A percentile compares a stretch with the other conserved stretches of the same genome.
These are phyloP conservation scores for Daboia siamensis DNA, from an alignment of 2,113 vertebrate genomes.

Conservation along the genomic window DNA sequence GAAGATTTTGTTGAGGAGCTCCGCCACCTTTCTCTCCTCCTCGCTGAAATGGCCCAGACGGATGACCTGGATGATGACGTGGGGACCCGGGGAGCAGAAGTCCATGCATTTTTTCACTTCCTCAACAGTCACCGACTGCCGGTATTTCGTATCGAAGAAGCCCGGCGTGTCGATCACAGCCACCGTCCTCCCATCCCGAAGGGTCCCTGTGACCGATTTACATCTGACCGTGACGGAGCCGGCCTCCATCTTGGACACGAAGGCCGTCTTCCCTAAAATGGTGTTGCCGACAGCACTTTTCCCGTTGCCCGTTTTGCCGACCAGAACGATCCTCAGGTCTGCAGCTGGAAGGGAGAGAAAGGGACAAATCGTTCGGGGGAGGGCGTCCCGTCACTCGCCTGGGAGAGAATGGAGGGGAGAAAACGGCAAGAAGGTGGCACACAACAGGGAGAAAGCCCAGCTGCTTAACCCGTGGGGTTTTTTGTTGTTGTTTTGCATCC, in stretches of 20 bases:
- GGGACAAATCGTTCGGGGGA: background rate
- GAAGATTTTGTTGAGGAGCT: background rate
- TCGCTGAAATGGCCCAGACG: background rate
- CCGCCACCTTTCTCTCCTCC: background rate
- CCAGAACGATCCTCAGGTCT: background rate
- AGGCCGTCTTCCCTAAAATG: background rate
- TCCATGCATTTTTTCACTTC: background rate
- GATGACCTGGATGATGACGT: background rate
- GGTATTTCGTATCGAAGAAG: constrained; percentile 21
- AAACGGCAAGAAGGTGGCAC: background rate
- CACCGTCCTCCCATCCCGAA: constrained; percentile 31
- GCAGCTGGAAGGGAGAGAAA: background rate
- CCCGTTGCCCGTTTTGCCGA: background rate
- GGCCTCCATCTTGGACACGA: constrained; percentile 48
- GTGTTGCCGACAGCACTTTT: constrained; percentile 53
- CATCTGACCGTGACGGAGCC: constrained; percentile 20
- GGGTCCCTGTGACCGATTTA: constrained; percentile 10
- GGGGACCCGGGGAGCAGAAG: background rate
- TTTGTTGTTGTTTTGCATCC: background rate
- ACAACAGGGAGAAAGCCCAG: background rate
- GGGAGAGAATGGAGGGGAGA: no score
- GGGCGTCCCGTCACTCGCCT: fast-evolving
- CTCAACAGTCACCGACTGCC: fast-evolving
- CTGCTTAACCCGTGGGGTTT: background rate
- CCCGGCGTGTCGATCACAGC: constrained; percentile 68